Conservation (phyloP, 2,797 vertebrate genomes). For the Enoplosus armatus region DNA sequence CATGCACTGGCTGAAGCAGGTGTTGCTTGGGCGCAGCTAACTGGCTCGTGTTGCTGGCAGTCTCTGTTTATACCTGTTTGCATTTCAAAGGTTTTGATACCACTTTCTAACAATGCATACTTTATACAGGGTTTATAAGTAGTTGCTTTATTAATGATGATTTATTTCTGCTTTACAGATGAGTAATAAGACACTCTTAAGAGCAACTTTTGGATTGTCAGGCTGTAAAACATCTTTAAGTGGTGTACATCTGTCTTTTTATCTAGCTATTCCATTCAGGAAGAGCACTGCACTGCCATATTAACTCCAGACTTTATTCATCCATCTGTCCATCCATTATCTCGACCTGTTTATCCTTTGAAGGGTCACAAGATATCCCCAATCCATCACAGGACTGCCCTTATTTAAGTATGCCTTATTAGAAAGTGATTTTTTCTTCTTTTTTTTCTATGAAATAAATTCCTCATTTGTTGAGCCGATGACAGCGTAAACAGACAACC, state of each 20-base stretch:
- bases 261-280: not conserved
- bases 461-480: not conserved
- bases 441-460: not conserved
- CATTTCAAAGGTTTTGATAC: conserved; percentile 16
- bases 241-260: conserved; percentile 12
- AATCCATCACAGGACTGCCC: not conserved
- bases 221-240: conserved; percentile 3
- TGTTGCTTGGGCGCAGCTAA: not conserved
- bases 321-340: not conserved
- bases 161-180: conserved; percentile 2
- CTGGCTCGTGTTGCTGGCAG: not conserved
- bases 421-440: conserved; percentile 12
- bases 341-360: not conserved
- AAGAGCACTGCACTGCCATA: not conserved
- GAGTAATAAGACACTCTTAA: not conserved
- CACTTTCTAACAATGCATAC: conserved; percentile 32
- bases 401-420: conserved; percentile 21
- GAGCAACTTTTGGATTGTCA: not conserved
- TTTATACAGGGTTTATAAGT: not conserved
- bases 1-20: conserved; percentile 7
- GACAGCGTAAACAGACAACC: not conserved
- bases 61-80: conserved; percentile 11
- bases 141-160: not conserved
- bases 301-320: not conserved
- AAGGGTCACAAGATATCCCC: not conserved